phyloP scores from a whole-genome alignment of 2,797 vertebrate species.

The Furcifer pardalis region DNA sequence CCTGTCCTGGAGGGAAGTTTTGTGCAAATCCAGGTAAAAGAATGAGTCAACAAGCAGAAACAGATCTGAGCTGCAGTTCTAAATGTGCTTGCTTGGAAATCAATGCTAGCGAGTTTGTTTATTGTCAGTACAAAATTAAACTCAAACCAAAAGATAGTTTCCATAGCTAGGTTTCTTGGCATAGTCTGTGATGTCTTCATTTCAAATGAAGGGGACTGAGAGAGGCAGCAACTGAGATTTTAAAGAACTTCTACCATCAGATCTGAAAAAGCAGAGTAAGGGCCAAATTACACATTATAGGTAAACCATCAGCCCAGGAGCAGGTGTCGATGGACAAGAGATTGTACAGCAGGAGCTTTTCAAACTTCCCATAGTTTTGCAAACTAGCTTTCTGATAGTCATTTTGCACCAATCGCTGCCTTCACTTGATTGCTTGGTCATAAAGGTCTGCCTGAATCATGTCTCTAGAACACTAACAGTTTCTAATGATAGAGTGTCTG shows the following conservation, averaged over 20 bases:
- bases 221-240: background rate
- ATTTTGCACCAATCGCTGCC: no score
- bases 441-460: no score
- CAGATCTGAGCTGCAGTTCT: background rate
- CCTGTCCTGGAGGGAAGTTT: conserved; percentile 83
- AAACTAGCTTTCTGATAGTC: no score
- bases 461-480: no score
- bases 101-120: background rate
- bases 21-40: conserved; percentile 71
- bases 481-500: no score
- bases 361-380: no score
- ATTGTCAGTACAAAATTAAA: background rate
- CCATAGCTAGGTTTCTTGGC: background rate
- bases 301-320: no score
- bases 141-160: background rate
- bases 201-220: background rate
- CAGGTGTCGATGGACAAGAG: no score
- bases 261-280: background rate
- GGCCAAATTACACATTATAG: no score
- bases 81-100: background rate
- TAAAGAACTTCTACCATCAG: background rate
- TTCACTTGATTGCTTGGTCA: no score
- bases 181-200: background rate
- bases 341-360: no score
- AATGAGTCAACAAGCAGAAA: background rate